Evolutionary conservation across 2,797 vertebrate species (phyloP).

Genomic region (Uromys caudimaculatus): DNA sequence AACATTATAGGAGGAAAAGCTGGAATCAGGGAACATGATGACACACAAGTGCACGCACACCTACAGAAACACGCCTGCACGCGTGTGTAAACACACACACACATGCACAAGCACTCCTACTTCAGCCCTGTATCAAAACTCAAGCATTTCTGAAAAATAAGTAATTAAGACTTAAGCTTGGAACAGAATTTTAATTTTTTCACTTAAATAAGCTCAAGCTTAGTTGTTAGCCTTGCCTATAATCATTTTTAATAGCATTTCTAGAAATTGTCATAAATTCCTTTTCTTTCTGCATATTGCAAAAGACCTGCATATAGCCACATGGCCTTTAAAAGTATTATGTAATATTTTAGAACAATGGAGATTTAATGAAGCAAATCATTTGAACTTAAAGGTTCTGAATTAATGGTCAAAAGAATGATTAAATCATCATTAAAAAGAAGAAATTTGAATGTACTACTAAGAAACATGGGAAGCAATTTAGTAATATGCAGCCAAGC

Average conservation of each 20-base stretch:
- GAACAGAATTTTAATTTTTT: neutral
- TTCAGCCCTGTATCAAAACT: neutral
- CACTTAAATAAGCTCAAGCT: neutral
- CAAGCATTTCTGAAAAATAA: neutral
- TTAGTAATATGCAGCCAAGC: neutral
- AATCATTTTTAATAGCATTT: neutral
- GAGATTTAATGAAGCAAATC: neutral
- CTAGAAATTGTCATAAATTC: neutral
- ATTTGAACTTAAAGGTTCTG: neutral
- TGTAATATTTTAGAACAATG: neutral
- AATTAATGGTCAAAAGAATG: neutral
- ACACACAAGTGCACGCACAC: too few species aligned
- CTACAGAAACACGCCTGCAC: neutral
- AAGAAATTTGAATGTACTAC: neutral
- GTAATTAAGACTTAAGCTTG: neutral
- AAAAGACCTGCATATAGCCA: neutral
- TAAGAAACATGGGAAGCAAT: neutral
- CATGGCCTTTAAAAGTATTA: neutral
- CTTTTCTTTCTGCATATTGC: neutral
- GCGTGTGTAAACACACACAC: neutral
- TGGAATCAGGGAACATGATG: neutral
- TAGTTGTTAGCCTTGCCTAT: neutral
- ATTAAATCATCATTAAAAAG: neutral
- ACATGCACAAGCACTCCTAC: neutral
- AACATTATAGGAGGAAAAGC: neutral